A percentile compares a stretch with the other conserved stretches of the same genome.
These are phyloP conservation scores for Trachelus tabidus DNA, from an alignment of 2,888 invertebrate genomes.

Conservation along the genomic window DNA sequence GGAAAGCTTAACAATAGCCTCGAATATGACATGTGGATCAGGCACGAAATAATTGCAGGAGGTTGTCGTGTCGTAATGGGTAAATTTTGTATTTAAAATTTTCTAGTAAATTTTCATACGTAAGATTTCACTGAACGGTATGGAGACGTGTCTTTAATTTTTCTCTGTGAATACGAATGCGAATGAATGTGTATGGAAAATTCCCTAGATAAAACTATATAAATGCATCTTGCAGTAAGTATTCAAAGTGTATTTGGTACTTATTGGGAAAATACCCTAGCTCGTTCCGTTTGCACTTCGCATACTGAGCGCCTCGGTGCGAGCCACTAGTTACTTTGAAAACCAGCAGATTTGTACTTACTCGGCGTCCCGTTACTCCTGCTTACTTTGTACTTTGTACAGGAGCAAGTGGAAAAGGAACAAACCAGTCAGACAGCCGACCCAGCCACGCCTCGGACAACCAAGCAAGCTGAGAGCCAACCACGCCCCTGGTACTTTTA, in stretches of 20 bases:
- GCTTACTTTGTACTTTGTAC: background rate
- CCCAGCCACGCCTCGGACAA: background rate
- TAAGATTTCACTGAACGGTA: too few relatives aligned
- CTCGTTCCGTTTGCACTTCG: background rate
- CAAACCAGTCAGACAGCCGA: background rate
- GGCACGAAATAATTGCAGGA: too few relatives aligned
- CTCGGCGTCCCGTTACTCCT: background rate
- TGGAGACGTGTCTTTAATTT: background rate
- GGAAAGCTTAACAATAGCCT: background rate
- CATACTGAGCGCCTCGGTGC: background rate
- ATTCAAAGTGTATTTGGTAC: background rate
- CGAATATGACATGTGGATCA: too few relatives aligned
- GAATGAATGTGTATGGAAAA: background rate
- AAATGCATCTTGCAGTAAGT: background rate
- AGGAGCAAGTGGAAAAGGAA: background rate
- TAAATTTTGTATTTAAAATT: background rate
- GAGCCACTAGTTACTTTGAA: background rate
- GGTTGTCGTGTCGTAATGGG: background rate
- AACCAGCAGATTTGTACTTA: background rate
- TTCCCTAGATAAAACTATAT: background rate
- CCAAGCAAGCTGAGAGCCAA: background rate
- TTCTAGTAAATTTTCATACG: too few relatives aligned
- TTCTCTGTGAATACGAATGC: background rate
- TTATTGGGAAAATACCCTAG: background rate
- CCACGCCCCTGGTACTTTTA: background rate